These are phyloP conservation scores for Ophiodon elongatus DNA, from an alignment of 2,113 vertebrate species.

Conservation along the genomic window DNA sequence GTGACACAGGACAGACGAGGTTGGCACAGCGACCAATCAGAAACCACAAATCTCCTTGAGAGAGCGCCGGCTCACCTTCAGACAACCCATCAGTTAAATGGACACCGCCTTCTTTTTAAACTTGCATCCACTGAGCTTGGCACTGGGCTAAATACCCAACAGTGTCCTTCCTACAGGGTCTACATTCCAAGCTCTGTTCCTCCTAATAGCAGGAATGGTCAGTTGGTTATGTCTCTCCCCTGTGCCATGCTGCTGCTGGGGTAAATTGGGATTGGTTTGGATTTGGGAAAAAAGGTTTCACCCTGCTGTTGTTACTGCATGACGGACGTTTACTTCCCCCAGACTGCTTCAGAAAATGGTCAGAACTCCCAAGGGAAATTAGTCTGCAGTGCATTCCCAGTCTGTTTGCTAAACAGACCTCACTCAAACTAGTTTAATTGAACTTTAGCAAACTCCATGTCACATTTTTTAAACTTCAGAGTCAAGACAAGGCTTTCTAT, in stretches of 20 bases:
- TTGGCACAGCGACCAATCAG: not conserved
- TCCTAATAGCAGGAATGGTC: not conserved
- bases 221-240: not conserved
- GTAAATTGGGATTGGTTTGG: not conserved
- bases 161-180: not conserved
- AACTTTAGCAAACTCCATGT: not conserved
- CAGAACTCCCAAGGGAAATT: conserved; percentile 4
- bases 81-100: conserved; percentile 9
- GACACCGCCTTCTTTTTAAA: not conserved
- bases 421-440: not conserved
- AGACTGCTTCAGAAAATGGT: not conserved
- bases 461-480: not conserved
- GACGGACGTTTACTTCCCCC: not conserved
- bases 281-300: not conserved
- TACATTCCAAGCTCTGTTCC: not conserved
- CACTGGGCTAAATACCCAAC: not conserved
- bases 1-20: conserved; percentile 1
- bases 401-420: not conserved
- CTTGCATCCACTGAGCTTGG: not conserved
- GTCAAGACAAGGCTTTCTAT: not conserved
- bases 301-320: not conserved
- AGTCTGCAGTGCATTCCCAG: conserved; percentile 2
- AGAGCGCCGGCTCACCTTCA: conserved; percentile 3
- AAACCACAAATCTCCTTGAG: not conserved
- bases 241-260: not conserved